Evolutionary conservation across 2,888 invertebrate species (phyloP).

Genomic region (Drosophila mimetica): DNA sequence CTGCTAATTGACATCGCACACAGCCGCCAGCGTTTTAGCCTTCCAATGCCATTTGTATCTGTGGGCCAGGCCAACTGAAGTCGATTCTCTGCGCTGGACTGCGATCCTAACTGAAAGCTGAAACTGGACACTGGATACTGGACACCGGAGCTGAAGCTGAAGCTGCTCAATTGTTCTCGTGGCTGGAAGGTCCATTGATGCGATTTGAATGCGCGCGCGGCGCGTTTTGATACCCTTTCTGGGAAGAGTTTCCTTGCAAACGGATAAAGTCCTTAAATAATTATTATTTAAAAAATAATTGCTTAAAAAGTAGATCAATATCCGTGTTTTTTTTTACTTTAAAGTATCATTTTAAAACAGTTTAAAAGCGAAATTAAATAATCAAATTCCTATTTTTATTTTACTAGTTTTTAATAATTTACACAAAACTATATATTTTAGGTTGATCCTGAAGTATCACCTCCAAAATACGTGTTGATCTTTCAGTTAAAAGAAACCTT

Average conservation of each 20-base stretch:
- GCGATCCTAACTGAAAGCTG: constrained; percentile 18
- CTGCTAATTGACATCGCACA: constrained; percentile 84
- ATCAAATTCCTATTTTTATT: too few species aligned
- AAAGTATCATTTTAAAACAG: too few species aligned
- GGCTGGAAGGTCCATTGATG: constrained; percentile 64
- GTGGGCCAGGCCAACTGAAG: constrained; percentile 19
- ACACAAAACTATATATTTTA: too few species aligned
- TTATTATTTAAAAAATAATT: too few species aligned
- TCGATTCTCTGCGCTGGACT: constrained; percentile 32
- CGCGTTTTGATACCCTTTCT: constrained; percentile 40
- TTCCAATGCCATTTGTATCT: constrained; percentile 18
- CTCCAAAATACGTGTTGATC: too few species aligned
- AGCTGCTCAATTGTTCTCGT: constrained; percentile 70
- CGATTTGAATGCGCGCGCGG: constrained; percentile 74
- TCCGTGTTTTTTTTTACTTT: too few species aligned
- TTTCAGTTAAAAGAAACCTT: too few species aligned
- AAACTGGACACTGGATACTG: neutral
- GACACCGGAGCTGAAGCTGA: constrained; percentile 21
- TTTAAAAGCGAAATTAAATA: too few species aligned
- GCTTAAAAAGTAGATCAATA: too few species aligned
- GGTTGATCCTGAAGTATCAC: too few species aligned
- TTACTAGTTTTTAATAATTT: too few species aligned
- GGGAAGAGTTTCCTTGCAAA: neutral
- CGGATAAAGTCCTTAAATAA: too few species aligned
- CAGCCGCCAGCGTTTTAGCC: constrained; percentile 47